Percentiles rank a stretch among this genome's conserved stretches.
Conservation (phyloP, 2,888 invertebrate genomes). For the Parascotia fuliginaria region DNA sequence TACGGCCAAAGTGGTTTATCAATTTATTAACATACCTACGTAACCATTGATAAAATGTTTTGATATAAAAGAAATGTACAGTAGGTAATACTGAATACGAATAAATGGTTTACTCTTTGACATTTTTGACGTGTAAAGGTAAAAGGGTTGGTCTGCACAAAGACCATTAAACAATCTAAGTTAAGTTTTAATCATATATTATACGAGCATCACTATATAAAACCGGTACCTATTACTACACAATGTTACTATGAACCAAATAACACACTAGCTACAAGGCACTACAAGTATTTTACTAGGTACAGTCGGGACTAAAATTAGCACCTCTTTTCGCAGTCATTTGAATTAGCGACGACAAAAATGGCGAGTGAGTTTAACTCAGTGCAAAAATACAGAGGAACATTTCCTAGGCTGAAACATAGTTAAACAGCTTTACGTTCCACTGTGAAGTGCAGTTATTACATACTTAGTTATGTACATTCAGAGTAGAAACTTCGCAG, state of each 20-base stretch:
- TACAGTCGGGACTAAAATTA: not conserved
- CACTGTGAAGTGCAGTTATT: constrained; percentile 51
- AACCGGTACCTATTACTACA: not conserved
- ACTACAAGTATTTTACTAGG: not conserved
- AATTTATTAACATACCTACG: not conserved
- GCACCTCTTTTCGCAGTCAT: not conserved
- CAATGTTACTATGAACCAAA: not conserved
- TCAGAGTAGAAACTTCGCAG: constrained; percentile 31
- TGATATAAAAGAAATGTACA: constrained; percentile 9
- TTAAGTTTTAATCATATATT: no score
- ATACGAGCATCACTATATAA: not conserved
- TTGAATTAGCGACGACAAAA: constrained; percentile 28
- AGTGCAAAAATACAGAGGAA: constrained; percentile 46
- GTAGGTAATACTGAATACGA: no score
- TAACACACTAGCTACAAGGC: not conserved
- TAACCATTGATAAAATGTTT: constrained; percentile 17
- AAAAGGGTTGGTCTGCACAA: no score
- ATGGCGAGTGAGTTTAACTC: constrained; percentile 48
- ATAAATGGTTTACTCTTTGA: no score
- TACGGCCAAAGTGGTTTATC: no score
- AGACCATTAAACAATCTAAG: no score
- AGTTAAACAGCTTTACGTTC: constrained; percentile 45
- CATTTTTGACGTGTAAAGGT: no score
- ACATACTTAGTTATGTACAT: constrained; percentile 51
- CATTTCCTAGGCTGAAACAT: constrained; percentile 43